Evolutionary conservation across 2,888 invertebrate genomes (phyloP), one percentile per base, ranked within the genome.

Genomic region (Peribatodes rhomboidaria): DNA sequence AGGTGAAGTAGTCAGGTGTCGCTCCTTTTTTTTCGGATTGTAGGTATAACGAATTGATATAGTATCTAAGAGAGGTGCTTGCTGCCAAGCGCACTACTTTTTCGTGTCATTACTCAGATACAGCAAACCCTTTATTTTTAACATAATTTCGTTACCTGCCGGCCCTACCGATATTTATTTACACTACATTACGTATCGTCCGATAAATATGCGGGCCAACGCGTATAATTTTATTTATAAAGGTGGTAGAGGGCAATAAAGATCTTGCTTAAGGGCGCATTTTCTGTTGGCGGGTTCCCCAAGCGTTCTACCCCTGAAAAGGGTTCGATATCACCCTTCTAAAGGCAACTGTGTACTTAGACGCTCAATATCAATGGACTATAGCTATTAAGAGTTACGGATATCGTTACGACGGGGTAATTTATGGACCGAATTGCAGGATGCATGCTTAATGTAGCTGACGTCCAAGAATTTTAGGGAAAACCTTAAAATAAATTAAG

Each of bases 221-320:
- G 58, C 56, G 57, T 67, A 75, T 73, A 72, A 65, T 61, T 68
- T 68, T 69, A 69, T 66, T 67, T 69, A 67, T 65, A 65, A 69
- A 67, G 65, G 67, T 67, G 69, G 65, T 65, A 41, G 62, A 63
- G 46, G 68, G 74, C 76, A 70, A 78, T 80, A 79, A 80, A 81
- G 73, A 76, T 75, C 73, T 76, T 75, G 75, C 73, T 72, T 72
- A 67, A 73, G 73, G 61, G 68, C 71, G 71, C 71, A 73, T 73
- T 74, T 77, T 73, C 62, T 35, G 59, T 68, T 67, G 64, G 66
- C 60, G 70, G 55, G 57, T 39, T 73, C 70, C 72, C 67, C 49
- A 70, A 71, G 73, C 75, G 75, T 75, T 75, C 73, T 74, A 75
- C 76, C 72, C 66, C 42, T 71, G 75, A 79, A 79, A 82, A 78